Evolutionary conservation across 2,113 vertebrate genomes (phyloP).

Genomic region (Thamnaconus septentrionalis): DNA sequence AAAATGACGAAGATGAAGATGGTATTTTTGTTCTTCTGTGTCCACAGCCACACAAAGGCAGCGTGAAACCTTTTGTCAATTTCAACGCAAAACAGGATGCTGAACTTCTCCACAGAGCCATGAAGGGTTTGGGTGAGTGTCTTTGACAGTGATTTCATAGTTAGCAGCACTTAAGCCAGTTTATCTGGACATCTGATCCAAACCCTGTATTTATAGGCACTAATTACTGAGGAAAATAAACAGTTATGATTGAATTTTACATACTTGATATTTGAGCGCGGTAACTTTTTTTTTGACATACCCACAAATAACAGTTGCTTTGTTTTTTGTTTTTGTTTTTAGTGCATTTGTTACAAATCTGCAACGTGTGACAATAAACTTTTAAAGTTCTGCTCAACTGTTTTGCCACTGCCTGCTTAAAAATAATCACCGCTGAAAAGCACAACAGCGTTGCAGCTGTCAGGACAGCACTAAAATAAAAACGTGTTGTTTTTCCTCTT

Average conservation of each 20-base stretch:
- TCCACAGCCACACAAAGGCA: constrained; percentile 79
- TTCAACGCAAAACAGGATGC: constrained; percentile 91
- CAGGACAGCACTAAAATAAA: background rate
- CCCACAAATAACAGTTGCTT: background rate
- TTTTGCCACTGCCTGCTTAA: constrained; percentile 3
- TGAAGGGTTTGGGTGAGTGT: constrained; percentile 92
- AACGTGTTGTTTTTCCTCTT: background rate
- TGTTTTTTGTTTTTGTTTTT: background rate
- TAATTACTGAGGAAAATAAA: background rate
- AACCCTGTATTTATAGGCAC: too few species aligned
- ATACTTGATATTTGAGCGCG: background rate
- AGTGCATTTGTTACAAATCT: background rate
- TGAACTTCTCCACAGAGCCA: constrained; percentile 88
- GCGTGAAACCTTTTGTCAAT: constrained; percentile 81
- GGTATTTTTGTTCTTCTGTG: constrained; percentile 7
- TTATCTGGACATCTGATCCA: background rate
- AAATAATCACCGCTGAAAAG: background rate
- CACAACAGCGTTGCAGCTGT: background rate
- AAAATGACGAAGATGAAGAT: constrained; percentile 3
- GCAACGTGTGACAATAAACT: background rate
- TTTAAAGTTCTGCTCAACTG: background rate
- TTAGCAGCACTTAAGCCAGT: background rate
- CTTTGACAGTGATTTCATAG: background rate
- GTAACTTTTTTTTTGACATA: background rate
- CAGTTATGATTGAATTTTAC: background rate